Base-by-base conservation (phyloP, 2,888 invertebrate genomes). In the Isoperla grammatica region DNA sequence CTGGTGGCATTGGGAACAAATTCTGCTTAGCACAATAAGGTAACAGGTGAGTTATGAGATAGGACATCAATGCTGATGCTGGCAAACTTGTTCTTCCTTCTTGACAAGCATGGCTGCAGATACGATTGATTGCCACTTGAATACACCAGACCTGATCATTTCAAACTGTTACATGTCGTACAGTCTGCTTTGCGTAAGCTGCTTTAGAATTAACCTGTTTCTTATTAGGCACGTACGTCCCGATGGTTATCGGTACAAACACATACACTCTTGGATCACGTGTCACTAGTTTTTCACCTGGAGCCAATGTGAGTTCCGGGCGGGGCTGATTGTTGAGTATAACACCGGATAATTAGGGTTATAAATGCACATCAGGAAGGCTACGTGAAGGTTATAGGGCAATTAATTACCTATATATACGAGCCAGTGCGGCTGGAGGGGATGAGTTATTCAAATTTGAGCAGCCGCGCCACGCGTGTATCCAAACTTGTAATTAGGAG, bases 1-100 rank as follows among this genome's bases (percentile, higher is more conserved):
- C 20, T 39, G 37, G 22, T 46, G 46, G 22, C 46, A 22, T 46
- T 46, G 46, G 22, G 46, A 46, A 46, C 46, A 46, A 46, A 46
- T 46, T 46, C 46, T 46, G 20, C 22, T 46, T 22, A 12, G 46
- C 46, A 46, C 46, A 46, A 46, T 46, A 46, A 17, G 46, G 12
- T 17, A 50, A 50, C 49, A 13, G 13, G 49, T 50, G 49, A 50
- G 15, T 50, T 50, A 50, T 50, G 23, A 50, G 49, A 19, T 48
- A 11, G 22, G 20, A 23, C 20, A 19, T 20, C 19, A 20, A 22
- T 2, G 19, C n/a, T 23, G 48, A 48, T 48, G n/a, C 23, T 20
- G n/a, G 13, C 12, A 43, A 46, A 46, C 46, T 19, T 22, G 46
- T 46, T 46, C n/a, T 22, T 2, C 3, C 2, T 9, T 17, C 22